These are phyloP conservation scores for Neoseiulus cucumeris DNA, from an alignment of 1,140 invertebrate species.

Conservation along the genomic window DNA sequence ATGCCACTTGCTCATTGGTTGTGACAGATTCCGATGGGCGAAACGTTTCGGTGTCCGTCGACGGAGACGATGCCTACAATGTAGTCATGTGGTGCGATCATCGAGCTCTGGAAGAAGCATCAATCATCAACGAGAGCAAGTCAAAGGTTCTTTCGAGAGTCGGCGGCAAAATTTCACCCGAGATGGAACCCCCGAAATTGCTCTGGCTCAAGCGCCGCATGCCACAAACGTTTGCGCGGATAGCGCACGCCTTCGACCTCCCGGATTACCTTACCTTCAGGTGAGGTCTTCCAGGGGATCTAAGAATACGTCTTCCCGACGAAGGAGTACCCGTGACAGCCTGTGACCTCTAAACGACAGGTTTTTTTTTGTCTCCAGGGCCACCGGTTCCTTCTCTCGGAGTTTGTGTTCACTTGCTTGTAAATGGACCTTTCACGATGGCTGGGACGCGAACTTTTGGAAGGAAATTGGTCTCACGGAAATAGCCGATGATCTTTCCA, in stretches of 20 bases:
- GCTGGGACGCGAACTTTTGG: constrained; percentile 58
- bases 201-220: constrained; percentile 72
- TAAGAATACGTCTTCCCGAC: not conserved
- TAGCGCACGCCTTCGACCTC: constrained; percentile 63
- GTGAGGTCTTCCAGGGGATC: not conserved
- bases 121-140: constrained; percentile 51
- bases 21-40: constrained; percentile 45
- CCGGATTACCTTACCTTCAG: constrained; percentile 69
- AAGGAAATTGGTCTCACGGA: constrained; percentile 50
- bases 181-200: constrained; percentile 91
- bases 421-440: constrained; percentile 68
- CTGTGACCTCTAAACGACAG: not conserved
- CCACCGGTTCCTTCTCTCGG: constrained; percentile 29
- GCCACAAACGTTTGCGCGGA: constrained; percentile 39
- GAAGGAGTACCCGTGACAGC: too few relatives aligned
- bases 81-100: constrained; percentile 96
- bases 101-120: constrained; percentile 56
- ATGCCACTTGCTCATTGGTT: constrained; percentile 85
- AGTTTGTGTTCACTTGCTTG: constrained; percentile 78
- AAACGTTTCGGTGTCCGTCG: constrained; percentile 50
- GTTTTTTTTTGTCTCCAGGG: not conserved
- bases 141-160: constrained; percentile 60
- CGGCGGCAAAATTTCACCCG: constrained; percentile 72
- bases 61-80: constrained; percentile 41
- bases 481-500: constrained; percentile 34